A percentile compares a stretch with the other conserved stretches of the same genome.
phyloP scores from a whole-genome alignment of 2,797 vertebrate species.

The Gallinago nigripennis region DNA sequence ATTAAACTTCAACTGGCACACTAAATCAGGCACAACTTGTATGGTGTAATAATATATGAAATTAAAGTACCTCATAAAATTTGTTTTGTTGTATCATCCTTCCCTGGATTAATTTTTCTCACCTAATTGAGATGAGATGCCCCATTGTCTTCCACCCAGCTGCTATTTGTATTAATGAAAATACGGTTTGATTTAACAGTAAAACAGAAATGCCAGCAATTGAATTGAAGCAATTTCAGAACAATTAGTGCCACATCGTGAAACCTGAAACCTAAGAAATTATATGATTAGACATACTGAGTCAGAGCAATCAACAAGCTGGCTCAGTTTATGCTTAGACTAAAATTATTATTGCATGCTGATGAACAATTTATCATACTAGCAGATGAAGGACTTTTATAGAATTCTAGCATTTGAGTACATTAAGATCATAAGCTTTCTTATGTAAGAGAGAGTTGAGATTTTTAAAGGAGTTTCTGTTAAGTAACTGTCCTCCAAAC shows the following conservation, averaged over 20 bases:
- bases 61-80: neutral
- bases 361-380: neutral
- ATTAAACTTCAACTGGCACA: neutral
- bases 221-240: neutral
- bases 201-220: neutral
- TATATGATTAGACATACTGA: neutral
- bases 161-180: neutral
- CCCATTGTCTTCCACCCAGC: neutral
- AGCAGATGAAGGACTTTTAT: neutral
- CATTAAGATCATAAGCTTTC: neutral
- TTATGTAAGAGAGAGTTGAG: neutral
- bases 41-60: neutral
- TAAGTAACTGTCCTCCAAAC: constrained; percentile 2
- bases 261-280: constrained; percentile 3
- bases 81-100: neutral
- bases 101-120: neutral
- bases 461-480: neutral
- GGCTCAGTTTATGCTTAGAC: neutral
- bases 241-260: neutral
- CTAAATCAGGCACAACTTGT: neutral
- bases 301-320: neutral
- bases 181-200: neutral
- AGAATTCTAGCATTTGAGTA: neutral
- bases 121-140: neutral
- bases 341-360: neutral